phyloP scores from a whole-genome alignment of 1,140 invertebrate species.

The Thalassaphorura encarpata region DNA sequence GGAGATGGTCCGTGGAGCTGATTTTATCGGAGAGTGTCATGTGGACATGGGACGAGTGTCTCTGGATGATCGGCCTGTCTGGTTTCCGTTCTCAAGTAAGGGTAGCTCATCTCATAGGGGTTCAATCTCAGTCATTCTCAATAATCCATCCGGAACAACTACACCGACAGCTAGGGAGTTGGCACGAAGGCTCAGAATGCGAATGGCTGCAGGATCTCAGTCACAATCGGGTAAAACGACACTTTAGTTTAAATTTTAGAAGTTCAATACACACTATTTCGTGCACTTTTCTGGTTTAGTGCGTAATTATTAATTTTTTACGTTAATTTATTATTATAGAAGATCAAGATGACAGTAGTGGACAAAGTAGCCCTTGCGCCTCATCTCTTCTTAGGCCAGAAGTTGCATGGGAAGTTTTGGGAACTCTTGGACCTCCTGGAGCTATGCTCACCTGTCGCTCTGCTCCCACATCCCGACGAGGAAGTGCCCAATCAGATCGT shows the following conservation, averaged over 20 bases:
- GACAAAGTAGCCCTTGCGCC: constrained; percentile 32
- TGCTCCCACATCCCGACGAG: constrained; percentile 28
- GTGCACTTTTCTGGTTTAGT: not conserved
- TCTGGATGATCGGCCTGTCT: constrained; percentile 31
- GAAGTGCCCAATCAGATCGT: constrained; percentile 31
- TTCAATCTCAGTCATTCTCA: constrained; percentile 28
- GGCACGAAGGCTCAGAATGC: constrained; percentile 28
- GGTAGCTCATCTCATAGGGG: constrained; percentile 30
- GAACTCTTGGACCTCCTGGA: constrained; percentile 30
- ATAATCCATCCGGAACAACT: constrained; percentile 17
- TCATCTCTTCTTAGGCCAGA: constrained; percentile 30
- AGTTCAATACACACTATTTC: not conserved
- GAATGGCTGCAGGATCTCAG: constrained; percentile 24
- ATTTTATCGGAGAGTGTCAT: constrained; percentile 31
- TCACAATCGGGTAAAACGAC: constrained; percentile 29
- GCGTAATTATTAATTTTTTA: not conserved
- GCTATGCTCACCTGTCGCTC: constrained; percentile 28
- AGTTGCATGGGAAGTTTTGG: constrained; percentile 32
- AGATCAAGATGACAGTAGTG: constrained; percentile 32
- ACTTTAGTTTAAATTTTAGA: not conserved
- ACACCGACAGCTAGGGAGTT: constrained; percentile 29
- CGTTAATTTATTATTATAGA: constrained; percentile 24
- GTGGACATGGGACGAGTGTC: constrained; percentile 32
- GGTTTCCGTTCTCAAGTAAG: constrained; percentile 32
- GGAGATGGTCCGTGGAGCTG: constrained; percentile 24